Evolutionary conservation across 2,797 vertebrate genomes (phyloP), one percentile per base, ranked within the genome.

Genomic region (Arctocebus calabarensis): DNA sequence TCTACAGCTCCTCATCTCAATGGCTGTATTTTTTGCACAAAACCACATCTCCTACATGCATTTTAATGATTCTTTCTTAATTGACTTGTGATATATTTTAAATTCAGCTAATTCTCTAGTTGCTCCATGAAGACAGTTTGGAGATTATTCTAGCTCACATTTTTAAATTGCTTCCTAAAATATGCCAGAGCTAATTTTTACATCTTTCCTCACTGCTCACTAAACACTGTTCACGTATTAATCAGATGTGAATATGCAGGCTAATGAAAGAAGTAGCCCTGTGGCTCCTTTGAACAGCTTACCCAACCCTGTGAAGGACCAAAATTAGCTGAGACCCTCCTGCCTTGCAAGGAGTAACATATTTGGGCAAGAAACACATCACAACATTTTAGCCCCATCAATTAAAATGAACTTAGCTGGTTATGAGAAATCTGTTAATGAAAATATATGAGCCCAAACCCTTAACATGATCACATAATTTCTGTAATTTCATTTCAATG

Each of bases 121-220:
- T 84, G 55, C 20, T 90, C 57, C 73, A 2, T 62, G 73, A 84
- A 94, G 89, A 94, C 74, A 64, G 70, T 87, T 85, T 74, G 45
- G 32, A 87, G 71, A 22, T 94, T 88, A 85, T 78, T 22, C n/a
- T 79, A 86, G 43, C 90, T 91, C 75, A 83, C 16, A 45, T 61
- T 90, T 88, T 96, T 90, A 88, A 95, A 92, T 52, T 59, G 17
- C 45, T 96, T 88, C 78, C 52, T 92, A 90, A 95, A 91, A 88
- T 84, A 86, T 62, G 83, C 74, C 22, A 94, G 43, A 27, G 29
- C 22, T 90, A 88, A 94, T 93, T 96, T 93, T 96, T 34, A 74
- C 91, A 93, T 91, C 37, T 82, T 94, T 94, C 93, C 64, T 89
- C 14, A 32, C 29, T 61, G 14, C 34, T 94, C 85, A 82, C 91